A percentile compares a stretch with the other conserved stretches of the same genome.
Evolutionary conservation across 1,140 invertebrate species (phyloP).

Genomic region (Drosophila kepulauana): DNA sequence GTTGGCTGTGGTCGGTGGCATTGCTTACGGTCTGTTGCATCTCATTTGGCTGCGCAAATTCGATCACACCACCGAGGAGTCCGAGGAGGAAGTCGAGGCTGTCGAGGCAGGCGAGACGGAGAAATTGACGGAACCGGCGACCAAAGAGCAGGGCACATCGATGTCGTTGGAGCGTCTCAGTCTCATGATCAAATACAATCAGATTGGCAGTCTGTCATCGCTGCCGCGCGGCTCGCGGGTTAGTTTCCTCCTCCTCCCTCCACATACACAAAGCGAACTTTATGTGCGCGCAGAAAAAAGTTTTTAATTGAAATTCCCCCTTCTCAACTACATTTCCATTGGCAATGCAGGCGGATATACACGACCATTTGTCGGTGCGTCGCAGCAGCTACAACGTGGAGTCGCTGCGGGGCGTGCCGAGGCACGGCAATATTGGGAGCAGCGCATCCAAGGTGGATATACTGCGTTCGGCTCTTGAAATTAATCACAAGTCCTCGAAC

Average conservation of each 20-base stretch:
- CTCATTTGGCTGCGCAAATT: conserved; percentile 90
- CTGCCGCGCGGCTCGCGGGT: conserved; percentile 87
- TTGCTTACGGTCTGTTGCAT: conserved; percentile 90
- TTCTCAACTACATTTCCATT: neutral
- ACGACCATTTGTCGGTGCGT: conserved; percentile 84
- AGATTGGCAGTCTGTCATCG: conserved; percentile 89
- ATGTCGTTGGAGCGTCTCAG: conserved; percentile 89
- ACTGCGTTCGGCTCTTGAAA: conserved; percentile 88
- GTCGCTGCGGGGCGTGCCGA: conserved; percentile 68
- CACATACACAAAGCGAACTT: neutral
- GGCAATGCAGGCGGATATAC: conserved; percentile 75
- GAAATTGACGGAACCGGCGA: conserved; percentile 87
- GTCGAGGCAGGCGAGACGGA: conserved; percentile 87
- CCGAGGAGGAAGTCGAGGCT: conserved; percentile 84
- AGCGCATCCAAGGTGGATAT: conserved; percentile 89
- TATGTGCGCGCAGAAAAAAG: neutral
- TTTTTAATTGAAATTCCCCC: conserved; percentile 51
- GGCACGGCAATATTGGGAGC: conserved; percentile 85
- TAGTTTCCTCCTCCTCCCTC: conserved; percentile 50
- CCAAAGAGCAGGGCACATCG: conserved; percentile 88
- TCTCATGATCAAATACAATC: conserved; percentile 90
- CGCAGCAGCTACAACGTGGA: conserved; percentile 85
- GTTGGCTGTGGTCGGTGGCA: conserved; percentile 88
- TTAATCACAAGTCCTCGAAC: conserved; percentile 86
- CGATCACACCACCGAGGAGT: conserved; percentile 84